Conservation (phyloP, 2,888 invertebrate genomes). For the Ormyrus pomaceus region DNA sequence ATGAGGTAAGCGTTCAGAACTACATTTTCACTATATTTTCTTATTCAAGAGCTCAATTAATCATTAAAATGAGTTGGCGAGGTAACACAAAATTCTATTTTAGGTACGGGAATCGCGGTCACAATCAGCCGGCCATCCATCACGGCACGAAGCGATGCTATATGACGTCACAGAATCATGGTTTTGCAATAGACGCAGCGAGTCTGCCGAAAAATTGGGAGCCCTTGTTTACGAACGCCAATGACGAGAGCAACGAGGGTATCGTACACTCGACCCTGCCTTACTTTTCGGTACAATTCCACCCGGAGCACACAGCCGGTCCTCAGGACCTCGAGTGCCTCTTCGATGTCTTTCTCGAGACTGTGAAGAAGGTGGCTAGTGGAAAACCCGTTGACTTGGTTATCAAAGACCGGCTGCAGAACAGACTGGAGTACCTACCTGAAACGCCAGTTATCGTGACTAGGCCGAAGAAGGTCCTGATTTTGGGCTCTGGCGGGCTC, state of each 20-base stretch:
- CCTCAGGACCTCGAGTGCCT: slow-evolving; percentile 96
- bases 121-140: slow-evolving; percentile 97
- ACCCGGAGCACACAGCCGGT: slow-evolving; percentile 98
- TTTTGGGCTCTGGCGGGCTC: slow-evolving; percentile 95
- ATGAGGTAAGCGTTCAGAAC: slow-evolving; percentile 83
- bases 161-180: slow-evolving; percentile 99
- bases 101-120: slow-evolving; percentile 98
- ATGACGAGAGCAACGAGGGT: slow-evolving; percentile 97
- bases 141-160: slow-evolving; percentile 91
- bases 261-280: slow-evolving; percentile 90
- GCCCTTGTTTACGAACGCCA: slow-evolving; percentile 94
- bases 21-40: no score
- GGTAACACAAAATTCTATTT: background rate
- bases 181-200: slow-evolving; percentile 90
- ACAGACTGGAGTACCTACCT: slow-evolving; percentile 75
- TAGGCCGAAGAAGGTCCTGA: slow-evolving; percentile 84
- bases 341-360: slow-evolving; percentile 94
- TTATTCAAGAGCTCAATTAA: no score
- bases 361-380: slow-evolving; percentile 76
- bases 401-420: slow-evolving; percentile 77
- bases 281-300: slow-evolving; percentile 98
- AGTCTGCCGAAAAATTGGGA: slow-evolving; percentile 89
- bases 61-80: no score
- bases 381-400: slow-evolving; percentile 61
- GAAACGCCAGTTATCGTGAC: slow-evolving; percentile 65